Base-by-base conservation (phyloP, 2,797 vertebrate genomes). In the Clarias fuscus region DNA sequence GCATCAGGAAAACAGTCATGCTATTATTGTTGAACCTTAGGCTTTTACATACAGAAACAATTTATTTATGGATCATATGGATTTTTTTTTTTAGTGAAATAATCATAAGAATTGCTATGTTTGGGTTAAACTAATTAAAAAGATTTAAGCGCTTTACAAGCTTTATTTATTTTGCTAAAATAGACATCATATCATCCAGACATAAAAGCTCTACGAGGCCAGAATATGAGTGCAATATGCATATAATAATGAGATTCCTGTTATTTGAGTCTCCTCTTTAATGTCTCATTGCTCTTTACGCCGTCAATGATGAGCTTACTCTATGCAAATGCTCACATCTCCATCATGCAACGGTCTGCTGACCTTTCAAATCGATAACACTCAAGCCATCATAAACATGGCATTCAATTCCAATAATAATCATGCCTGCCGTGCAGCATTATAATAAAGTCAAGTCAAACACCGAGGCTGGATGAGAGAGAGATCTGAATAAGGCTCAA, bases 401-500 rank as follows among this genome's bases (percentile, higher is more conserved):
- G 13, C 61, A 56, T n/a, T 85, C 48, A 65, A 75, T 71, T 18
- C 43, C 30, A 37, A 17, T 61, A 33, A 75, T 61, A 85, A 58
- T 87, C 33, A 76, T 53, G n/a, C 15, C 27, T 64, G 56, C 20
- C 64, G 13, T 62, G 79, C 83, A 86, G 83, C 79, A 86, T 77
- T 79, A 72, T 81, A 87, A 91, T 88, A 92, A 91, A 90, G 89
- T 92, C 90, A 78, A 90, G 89, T 84, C 83, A 88, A 83, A 82
- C 86, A 86, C 27, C 43, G 88, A 88, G 86, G 85, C 87, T 90
- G 86, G 87, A 86, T 81, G 89, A 22, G 83, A 53, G 48, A 53
- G 48, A 88, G 91, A 92, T 53, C n/a, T 82, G 79, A 30, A 67
- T 67, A 91, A 90, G 91, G 87, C 88, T 89, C 93, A 93, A 89